phyloP scores from a whole-genome alignment of 2,888 invertebrate genomes.

The Leptinotarsa rubiginosa region DNA sequence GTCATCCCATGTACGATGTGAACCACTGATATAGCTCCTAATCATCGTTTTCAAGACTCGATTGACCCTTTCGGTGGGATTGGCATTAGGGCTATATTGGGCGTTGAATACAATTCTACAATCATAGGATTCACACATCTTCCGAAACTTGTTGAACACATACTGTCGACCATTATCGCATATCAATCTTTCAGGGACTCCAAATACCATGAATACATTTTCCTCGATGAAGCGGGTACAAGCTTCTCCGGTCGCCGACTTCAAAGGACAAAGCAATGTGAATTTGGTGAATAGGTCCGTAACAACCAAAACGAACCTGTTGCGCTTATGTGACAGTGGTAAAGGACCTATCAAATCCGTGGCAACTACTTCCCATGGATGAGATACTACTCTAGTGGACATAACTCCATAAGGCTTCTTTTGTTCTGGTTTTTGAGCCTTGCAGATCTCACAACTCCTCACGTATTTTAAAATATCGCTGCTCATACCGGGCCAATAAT shows the following conservation, averaged over 20 bases:
- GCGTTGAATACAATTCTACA: not conserved
- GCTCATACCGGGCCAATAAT: slow-evolving; percentile 34
- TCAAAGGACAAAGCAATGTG: not conserved
- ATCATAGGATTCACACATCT: not conserved
- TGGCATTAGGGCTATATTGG: not conserved
- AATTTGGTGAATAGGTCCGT: slow-evolving; percentile 6
- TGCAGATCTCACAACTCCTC: slow-evolving; percentile 21
- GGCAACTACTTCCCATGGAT: not conserved
- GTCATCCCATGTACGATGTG: slow-evolving; percentile 3
- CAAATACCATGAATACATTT: no score
- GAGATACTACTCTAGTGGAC: slow-evolving; percentile 16
- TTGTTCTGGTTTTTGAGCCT: no score
- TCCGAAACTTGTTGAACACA: not conserved
- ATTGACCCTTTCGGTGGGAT: slow-evolving; percentile 10
- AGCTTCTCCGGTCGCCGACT: not conserved
- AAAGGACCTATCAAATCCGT: no score
- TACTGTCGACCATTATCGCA: not conserved
- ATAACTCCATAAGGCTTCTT: slow-evolving; percentile 25
- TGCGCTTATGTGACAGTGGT: not conserved
- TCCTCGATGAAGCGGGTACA: slow-evolving; percentile 1
- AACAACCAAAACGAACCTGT: not conserved
- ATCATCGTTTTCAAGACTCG: slow-evolving; percentile 12
- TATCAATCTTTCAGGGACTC: no score
- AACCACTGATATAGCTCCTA: slow-evolving; percentile 1
- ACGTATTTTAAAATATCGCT: slow-evolving; percentile 24